These are phyloP conservation scores for Xiphophorus hellerii DNA, from an alignment of 2,113 vertebrate species.

Conservation along the genomic window DNA sequence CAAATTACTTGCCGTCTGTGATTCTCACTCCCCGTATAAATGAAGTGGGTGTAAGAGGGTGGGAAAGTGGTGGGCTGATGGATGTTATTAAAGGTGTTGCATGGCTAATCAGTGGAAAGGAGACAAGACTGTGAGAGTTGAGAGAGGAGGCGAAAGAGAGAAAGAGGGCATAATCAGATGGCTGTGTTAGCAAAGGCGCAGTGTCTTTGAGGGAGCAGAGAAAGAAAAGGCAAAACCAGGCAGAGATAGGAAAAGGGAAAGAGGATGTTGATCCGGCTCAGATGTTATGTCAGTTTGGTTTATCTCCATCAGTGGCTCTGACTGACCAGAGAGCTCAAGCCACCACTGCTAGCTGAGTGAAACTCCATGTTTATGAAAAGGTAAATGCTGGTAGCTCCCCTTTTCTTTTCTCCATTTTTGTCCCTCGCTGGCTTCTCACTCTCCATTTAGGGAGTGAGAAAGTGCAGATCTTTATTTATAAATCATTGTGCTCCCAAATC, in stretches of 20 bases:
- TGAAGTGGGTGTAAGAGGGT: slow-evolving; percentile 54
- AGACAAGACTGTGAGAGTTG: slow-evolving; percentile 22
- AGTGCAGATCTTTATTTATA: slow-evolving; percentile 72
- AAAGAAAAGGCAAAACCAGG: slow-evolving; percentile 18
- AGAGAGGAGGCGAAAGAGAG: slow-evolving; percentile 24
- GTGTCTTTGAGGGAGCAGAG: slow-evolving; percentile 48
- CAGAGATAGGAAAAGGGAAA: slow-evolving; percentile 1
- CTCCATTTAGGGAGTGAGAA: slow-evolving; percentile 59
- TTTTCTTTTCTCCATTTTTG: slow-evolving; percentile 21
- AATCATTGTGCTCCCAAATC: slow-evolving; percentile 68
- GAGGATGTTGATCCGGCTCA: slow-evolving; percentile 53
- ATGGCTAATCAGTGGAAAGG: slow-evolving; percentile 66
- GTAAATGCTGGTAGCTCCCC: slow-evolving; percentile 52
- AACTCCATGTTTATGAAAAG: slow-evolving; percentile 68
- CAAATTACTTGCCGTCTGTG: slow-evolving; percentile 66
- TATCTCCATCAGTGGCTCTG: slow-evolving; percentile 62
- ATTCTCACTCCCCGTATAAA: slow-evolving; percentile 57
- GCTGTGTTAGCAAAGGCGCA: slow-evolving; percentile 47
- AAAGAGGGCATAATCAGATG: slow-evolving; percentile 10
- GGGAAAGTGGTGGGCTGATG: slow-evolving; percentile 46
- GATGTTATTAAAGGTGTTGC: slow-evolving; percentile 73
- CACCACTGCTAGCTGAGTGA: slow-evolving; percentile 70
- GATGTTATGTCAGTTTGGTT: slow-evolving; percentile 72
- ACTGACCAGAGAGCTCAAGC: slow-evolving; percentile 45
- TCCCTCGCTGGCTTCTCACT: slow-evolving; percentile 17